Conservation (phyloP, 2,113 vertebrate genomes). For the Mormyrus iriodes region DNA sequence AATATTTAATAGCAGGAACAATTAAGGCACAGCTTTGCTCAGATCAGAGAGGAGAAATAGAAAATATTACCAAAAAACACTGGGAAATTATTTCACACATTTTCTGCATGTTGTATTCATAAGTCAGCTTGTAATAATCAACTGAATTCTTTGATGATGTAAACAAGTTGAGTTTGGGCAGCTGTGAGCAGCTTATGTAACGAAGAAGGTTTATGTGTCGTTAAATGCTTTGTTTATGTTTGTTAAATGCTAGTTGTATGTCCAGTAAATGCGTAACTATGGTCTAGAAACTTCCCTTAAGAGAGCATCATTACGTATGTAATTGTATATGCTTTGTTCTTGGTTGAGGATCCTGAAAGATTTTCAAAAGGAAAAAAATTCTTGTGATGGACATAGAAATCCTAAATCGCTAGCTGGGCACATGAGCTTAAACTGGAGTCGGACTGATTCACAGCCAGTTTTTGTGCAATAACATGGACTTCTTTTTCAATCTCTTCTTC, state of each 20-base stretch:
- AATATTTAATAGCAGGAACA: neutral
- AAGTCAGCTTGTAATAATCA: neutral
- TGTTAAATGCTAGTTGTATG: neutral
- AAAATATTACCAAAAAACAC: neutral
- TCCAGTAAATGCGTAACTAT: neutral
- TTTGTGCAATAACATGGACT: conserved; percentile 18
- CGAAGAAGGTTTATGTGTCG: neutral
- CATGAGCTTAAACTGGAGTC: neutral
- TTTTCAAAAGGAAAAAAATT: neutral
- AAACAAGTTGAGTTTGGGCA: neutral
- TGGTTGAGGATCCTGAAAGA: neutral
- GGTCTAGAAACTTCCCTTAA: neutral
- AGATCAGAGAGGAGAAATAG: neutral
- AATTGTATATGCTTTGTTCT: neutral
- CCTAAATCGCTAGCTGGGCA: neutral
- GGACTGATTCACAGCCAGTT: neutral
- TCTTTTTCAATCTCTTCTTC: conserved; percentile 22
- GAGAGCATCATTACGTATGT: too few species aligned
- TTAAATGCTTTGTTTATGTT: neutral
- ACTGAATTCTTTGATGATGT: neutral
- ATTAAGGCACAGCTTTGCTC: neutral
- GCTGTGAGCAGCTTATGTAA: neutral
- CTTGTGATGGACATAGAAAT: neutral
- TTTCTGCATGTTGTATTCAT: neutral
- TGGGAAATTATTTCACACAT: neutral